phyloP scores from a whole-genome alignment of 2,113 vertebrate genomes.

The Pyrgilauda ruficollis region DNA sequence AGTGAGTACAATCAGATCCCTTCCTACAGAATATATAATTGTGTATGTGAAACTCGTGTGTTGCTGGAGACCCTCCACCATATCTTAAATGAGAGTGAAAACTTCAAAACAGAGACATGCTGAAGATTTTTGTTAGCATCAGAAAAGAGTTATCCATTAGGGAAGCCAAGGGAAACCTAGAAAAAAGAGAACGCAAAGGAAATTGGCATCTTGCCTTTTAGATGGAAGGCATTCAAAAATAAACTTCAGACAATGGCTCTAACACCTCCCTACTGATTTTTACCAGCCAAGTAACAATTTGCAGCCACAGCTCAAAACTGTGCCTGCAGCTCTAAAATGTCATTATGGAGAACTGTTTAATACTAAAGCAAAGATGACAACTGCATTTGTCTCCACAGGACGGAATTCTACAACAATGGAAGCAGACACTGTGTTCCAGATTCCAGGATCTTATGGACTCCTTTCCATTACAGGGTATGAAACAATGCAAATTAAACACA shows the following conservation, averaged over 20 bases:
- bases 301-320: conserved; percentile 28
- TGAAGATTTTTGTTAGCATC: conserved; percentile 12
- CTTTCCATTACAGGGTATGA: conserved; percentile 9
- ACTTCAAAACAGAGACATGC: background rate
- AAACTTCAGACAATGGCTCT: conserved; percentile 33
- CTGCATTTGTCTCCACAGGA: conserved; percentile 30
- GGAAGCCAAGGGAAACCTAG: conserved; percentile 14
- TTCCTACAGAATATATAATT: background rate
- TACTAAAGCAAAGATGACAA: conserved; percentile 26
- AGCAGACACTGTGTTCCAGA: conserved; percentile 18
- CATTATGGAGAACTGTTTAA: conserved; percentile 10
- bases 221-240: conserved; percentile 22
- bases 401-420: conserved; percentile 37
- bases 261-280: conserved; percentile 37
- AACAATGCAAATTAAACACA: conserved; percentile 39
- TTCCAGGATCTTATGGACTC: conserved; percentile 18
- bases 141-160: background rate
- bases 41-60: rapidly evolving
- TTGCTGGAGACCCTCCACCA: background rate
- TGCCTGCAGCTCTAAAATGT: conserved; percentile 34
- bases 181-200: conserved; percentile 10
- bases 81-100: background rate
- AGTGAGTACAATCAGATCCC: background rate
- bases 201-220: background rate
- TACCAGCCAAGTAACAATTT: conserved; percentile 39